phyloP scores from a whole-genome alignment of 2,888 invertebrate species.

The Baronia brevicornis region DNA sequence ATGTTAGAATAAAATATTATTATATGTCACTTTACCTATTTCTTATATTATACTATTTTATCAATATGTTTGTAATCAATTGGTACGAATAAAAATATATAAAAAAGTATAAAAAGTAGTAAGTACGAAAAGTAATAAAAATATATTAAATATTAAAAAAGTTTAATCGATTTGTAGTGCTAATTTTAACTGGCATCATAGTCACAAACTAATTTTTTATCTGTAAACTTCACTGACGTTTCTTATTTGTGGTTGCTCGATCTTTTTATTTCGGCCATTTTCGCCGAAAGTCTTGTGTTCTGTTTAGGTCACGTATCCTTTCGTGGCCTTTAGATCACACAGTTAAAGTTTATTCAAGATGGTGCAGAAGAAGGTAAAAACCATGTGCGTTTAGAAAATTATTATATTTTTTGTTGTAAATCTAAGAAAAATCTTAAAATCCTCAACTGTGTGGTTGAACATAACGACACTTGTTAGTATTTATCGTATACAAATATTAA shows the following conservation, averaged over 20 bases:
- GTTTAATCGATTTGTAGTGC: neutral
- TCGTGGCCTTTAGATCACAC: slow-evolving; percentile 69
- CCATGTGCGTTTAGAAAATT: slow-evolving; percentile 60
- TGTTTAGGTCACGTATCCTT: slow-evolving; percentile 65
- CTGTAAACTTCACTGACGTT: slow-evolving; percentile 17
- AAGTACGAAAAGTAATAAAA: neutral
- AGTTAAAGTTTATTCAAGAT: slow-evolving; percentile 62
- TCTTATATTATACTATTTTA: no score
- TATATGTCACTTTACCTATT: no score
- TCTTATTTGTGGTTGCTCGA: slow-evolving; percentile 11
- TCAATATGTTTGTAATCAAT: no score
- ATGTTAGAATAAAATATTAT: no score
- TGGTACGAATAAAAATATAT: no score
- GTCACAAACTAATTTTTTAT: no score
- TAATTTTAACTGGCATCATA: no score
- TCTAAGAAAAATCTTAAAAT: slow-evolving; percentile 28
- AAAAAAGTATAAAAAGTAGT: no score
- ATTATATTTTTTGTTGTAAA: slow-evolving; percentile 43
- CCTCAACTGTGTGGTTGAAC: slow-evolving; percentile 27
- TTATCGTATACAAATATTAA: slow-evolving; percentile 30
- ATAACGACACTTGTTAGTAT: slow-evolving; percentile 32
- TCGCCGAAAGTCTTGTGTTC: slow-evolving; percentile 68
- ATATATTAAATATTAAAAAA: neutral
- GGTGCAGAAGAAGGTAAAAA: slow-evolving; percentile 76
- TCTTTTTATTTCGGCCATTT: slow-evolving; percentile 72